Evolutionary conservation across 2,113 vertebrate species (phyloP), one percentile per base, ranked within the genome.

Genomic region (Alligator sinensis): DNA sequence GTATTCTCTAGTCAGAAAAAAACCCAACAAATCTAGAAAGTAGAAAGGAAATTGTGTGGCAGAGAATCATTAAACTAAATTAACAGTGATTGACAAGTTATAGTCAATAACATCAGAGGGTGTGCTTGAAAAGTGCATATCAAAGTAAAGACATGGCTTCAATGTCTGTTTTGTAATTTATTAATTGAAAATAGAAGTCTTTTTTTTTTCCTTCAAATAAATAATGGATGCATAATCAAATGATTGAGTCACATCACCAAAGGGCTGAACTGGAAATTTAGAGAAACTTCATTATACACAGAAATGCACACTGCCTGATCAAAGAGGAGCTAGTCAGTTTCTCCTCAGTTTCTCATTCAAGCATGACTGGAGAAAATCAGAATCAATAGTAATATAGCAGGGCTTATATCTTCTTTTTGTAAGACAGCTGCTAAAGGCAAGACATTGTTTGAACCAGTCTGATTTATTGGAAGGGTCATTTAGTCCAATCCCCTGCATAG

Each of bases 361-460:
- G n/a, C 14, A 15, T 9, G 16, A 19, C 24, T n/a, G 60, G 80
- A 74, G 34, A 27, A 87, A 13, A 5, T 34, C 6, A 21, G 11
- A 4, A 17, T 24, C 18, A 59, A 59, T 25, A 0, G 2, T 6
- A n/a, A 16, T 1, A 0, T 28, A 55, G 24, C 34, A 82, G 15
- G 0, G 0, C 0, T 0, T 22, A 22, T 81, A 10, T 27, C 11
- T 59, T 18, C 55, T 16, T 80, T 1, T 0, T 19, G 30, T 58
- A 14, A 5, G 38, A 12, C 19, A 64, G 17, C 0, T 9, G 4
- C 59, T 28, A 24, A 15, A 18, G 62, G 2, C 2, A 4, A 24
- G 17, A 30, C 38, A 47, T 0, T 28, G 18, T 21, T 0, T 0
- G 81, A 24, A 2, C 68, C 15, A 14, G 1, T 47, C 10, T 62